Evolutionary conservation across 2,797 vertebrate genomes (phyloP), one percentile per base, ranked within the genome.

Genomic region (Parauchenoglanis ngamensis): DNA sequence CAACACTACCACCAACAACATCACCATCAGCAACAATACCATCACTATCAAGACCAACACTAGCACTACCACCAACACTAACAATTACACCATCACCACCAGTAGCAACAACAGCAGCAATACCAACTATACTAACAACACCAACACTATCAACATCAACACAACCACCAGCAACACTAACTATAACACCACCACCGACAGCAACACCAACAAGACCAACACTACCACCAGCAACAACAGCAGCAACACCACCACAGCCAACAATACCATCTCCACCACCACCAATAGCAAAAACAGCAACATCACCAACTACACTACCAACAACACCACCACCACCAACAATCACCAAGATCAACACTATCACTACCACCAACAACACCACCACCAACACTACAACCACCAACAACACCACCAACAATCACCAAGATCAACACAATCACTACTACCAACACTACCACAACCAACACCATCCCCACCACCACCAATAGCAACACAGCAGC

Each of bases 151-250:
- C 15, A 44, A 2, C 7, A 72, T 0, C 35, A 76, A 28, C 3
- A 49, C 3, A 8, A 49, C 1, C 10, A 73, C 0, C 12, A n/a
- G 3, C 4, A 52, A 0, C 12, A 52, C 0, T 0, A 15, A 52
- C 10, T 52, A 2, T 6, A 76, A 4, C 1, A 7, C 10, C 12
- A 76, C 5, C 13, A 10, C 4, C 1, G 8, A 6, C 15, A 17
- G 0, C 25, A 77, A 1, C 10, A 49, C 1, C 23, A 12, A 8
- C 2, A 56, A 1, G 49, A 77, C 6, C 21, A 59, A 12, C 3
- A 35, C 28, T 7, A 56, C 3, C 7, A 56, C 1, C 12, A 56
- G 3, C 13, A 78, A 78, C 52, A 11, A 17, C 25, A 4, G 17
- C 73, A 49, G 8, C 73, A 76, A n/a, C 25, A 54, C 46, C 1